phyloP scores from a whole-genome alignment of 1,140 invertebrate species.

The Drosophila chauvacae region DNA sequence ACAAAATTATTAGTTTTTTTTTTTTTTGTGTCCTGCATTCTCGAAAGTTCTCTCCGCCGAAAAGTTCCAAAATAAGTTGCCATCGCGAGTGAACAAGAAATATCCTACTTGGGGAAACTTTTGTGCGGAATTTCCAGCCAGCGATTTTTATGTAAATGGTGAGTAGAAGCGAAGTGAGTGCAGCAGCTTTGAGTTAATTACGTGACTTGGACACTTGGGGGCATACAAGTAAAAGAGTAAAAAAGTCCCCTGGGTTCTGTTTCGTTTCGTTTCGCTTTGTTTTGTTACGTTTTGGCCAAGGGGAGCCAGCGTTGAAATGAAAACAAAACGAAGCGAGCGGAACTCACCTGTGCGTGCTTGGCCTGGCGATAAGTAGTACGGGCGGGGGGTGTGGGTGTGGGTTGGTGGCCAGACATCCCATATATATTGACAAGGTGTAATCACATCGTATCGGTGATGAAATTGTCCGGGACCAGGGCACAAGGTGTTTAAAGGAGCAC shows the following conservation, averaged over 20 bases:
- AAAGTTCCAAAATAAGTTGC: background rate
- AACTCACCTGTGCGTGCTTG: slow-evolving; percentile 19
- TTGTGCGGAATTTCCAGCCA: slow-evolving; percentile 48
- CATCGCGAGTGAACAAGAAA: slow-evolving; percentile 2
- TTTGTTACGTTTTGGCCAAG: background rate
- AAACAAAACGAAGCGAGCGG: slow-evolving; percentile 2
- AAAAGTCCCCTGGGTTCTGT: slow-evolving; percentile 5
- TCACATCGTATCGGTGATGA: background rate
- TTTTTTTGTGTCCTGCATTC: slow-evolving; percentile 11
- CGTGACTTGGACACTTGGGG: slow-evolving; percentile 13
- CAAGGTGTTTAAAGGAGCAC: background rate
- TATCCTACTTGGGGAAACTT: slow-evolving; percentile 1
- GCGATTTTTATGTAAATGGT: slow-evolving; percentile 75
- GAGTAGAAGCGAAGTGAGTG: slow-evolving; percentile 25
- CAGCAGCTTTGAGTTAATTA: slow-evolving; percentile 7
- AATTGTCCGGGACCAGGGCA: background rate
- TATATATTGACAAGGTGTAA: background rate
- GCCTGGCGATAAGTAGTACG: slow-evolving; percentile 17
- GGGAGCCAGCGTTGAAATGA: background rate
- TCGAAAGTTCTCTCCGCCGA: slow-evolving; percentile 19
- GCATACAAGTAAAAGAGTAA: background rate
- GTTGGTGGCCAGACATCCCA: background rate
- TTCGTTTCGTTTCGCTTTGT: too few relatives aligned
- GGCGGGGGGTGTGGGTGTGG: background rate
- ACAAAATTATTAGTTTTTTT: background rate